Conservation (phyloP, 2,888 invertebrate species). For the Metopia argyrocephala region DNA sequence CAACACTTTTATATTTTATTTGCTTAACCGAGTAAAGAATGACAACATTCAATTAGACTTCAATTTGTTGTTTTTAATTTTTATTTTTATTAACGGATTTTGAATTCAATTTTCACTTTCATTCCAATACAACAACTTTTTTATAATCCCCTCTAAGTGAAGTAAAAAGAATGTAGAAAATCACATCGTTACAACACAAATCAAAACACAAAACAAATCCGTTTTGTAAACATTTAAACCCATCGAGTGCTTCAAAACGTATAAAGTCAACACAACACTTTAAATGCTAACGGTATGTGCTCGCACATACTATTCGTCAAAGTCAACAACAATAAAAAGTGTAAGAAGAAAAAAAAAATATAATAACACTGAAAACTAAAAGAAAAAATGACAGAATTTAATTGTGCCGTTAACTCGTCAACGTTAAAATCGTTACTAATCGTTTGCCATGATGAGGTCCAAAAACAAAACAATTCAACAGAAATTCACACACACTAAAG, state of each 20-base stretch:
- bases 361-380: slow-evolving; percentile 22
- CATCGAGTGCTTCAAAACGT: not conserved
- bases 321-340: not conserved
- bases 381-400: slow-evolving; percentile 27
- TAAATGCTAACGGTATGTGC: not conserved
- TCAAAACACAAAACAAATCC: slow-evolving; percentile 4
- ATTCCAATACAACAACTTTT: not conserved
- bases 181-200: slow-evolving; percentile 17
- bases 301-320: no score
- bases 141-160: not conserved
- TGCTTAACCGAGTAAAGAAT: not conserved
- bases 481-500: not conserved
- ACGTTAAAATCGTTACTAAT: slow-evolving; percentile 65
- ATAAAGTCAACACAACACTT: slow-evolving; percentile 29
- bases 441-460: slow-evolving; percentile 53
- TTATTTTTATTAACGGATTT: not conserved
- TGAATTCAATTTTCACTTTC: not conserved
- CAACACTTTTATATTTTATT: not conserved
- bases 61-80: not conserved
- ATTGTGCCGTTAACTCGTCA: slow-evolving; percentile 63
- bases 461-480: slow-evolving; percentile 30
- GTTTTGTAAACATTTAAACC: slow-evolving; percentile 18
- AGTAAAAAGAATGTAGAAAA: not conserved
- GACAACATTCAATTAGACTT: not conserved
- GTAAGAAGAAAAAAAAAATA: not conserved